Base-by-base conservation (phyloP, 64 coral and sea anemone species). In the Anthopleura sola region DNA sequence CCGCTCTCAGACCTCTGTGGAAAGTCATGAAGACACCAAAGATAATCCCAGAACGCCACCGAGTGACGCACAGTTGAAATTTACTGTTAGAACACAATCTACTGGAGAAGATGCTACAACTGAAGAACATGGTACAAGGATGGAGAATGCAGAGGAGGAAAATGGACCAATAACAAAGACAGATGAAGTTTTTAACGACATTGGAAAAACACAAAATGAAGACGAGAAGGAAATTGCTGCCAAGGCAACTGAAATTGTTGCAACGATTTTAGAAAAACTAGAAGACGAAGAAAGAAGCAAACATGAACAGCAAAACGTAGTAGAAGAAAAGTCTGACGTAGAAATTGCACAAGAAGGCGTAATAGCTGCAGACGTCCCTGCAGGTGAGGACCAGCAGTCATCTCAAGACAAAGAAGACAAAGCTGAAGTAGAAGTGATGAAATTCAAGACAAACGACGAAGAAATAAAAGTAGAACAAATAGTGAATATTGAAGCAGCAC, bases 221-320 rank as follows among this genome's bases (percentile, higher is more conserved):
- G 36, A 79, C 24, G 76, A 79, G 13, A 48, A 79, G 26, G 76
- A 37, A 48, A 79, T 79, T 3, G 76, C 76, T 33, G 15, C 76
- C 47, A 38, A 79, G 15, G 76, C 76, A 79, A 79, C 28, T 40
- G 76, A 79, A 48, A 79, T 79, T 10, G 76, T 79, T 8, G 44
- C 4, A 46, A 18, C 76, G 15, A 23, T 79, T 24, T 44, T 79
- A 79, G 38, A 79, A 47, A 79, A 79, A 48, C 37, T 79, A 15
- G 76, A 79, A 44, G 44, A 79, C 6, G 76, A 79, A 17, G 47
- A 83, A 83, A 36, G 15, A 83, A 46, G n/a, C 19, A 56, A 83
- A 83, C 28, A 21, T 33, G 51, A 29, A 33, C 13, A 1, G 34
- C 17, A 24, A 10, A 32, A 17, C 1, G 26, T 37, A 8, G 58